Conservation (phyloP, 2,888 invertebrate species). For the Bunonema sp. region DNA sequence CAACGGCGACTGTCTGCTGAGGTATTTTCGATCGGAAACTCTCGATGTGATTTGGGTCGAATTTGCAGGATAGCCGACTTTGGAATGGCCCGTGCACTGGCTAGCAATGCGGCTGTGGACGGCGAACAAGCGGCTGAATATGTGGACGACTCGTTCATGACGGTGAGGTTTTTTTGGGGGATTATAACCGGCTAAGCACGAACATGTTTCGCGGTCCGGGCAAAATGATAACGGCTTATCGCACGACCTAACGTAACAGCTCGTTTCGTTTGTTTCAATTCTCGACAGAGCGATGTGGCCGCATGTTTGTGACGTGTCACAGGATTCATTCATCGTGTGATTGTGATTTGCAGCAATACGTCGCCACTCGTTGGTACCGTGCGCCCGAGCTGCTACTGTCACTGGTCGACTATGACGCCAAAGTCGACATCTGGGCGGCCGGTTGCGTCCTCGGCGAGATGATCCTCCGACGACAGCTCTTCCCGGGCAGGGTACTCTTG, state of each 20-base stretch:
- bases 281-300: no score
- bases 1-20: slow-evolving; percentile 50
- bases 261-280: no score
- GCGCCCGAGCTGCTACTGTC: slow-evolving; percentile 50
- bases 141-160: slow-evolving; percentile 33
- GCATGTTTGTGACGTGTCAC: no score
- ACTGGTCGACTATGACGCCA: slow-evolving; percentile 46
- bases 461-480: slow-evolving; percentile 49
- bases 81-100: slow-evolving; percentile 45
- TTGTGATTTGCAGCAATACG: slow-evolving; percentile 45
- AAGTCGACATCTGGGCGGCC: slow-evolving; percentile 50
- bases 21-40: no score
- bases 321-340: no score
- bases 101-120: slow-evolving; percentile 9
- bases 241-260: no score
- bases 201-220: no score
- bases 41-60: background rate
- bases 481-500: slow-evolving; percentile 45
- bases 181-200: no score
- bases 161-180: no score
- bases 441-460: slow-evolving; percentile 51
- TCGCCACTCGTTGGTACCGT: slow-evolving; percentile 45
- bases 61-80: slow-evolving; percentile 47
- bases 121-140: no score
- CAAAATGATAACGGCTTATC: no score